Conservation (phyloP, 2,888 invertebrate species). For the Clusia tigrina region DNA sequence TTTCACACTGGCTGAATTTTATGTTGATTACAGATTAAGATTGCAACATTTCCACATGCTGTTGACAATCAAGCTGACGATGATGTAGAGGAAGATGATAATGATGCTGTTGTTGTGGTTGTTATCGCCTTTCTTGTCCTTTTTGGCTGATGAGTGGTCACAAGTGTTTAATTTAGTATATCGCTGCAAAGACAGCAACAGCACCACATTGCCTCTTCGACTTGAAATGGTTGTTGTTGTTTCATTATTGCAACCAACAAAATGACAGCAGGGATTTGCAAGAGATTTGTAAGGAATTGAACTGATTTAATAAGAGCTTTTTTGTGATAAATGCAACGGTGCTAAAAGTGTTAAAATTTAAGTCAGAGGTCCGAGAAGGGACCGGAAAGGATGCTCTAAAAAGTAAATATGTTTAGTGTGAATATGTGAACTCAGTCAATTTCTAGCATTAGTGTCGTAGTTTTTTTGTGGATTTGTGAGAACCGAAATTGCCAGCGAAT, state of each 20-base stretch:
- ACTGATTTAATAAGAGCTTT: background rate
- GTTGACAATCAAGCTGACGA: background rate
- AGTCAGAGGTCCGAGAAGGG: too few relatives aligned
- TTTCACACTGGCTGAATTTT: slow-evolving; percentile 55
- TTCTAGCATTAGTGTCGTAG: too few relatives aligned
- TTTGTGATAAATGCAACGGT: too few relatives aligned
- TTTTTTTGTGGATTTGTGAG: too few relatives aligned
- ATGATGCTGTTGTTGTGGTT: background rate
- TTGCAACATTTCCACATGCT: slow-evolving; percentile 49
- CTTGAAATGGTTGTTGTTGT: background rate
- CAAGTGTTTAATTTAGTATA: slow-evolving; percentile 53
- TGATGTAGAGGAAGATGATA: too few relatives aligned
- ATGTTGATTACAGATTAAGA: slow-evolving; percentile 57
- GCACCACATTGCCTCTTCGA: background rate
- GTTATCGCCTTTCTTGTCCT: slow-evolving; percentile 38
- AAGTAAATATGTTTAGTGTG: too few relatives aligned
- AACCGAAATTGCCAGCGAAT: too few relatives aligned
- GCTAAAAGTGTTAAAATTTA: too few relatives aligned
- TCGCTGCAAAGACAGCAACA: background rate
- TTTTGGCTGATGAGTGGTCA: slow-evolving; percentile 30
- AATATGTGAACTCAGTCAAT: too few relatives aligned
- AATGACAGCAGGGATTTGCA: slow-evolving; percentile 44
- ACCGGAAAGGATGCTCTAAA: too few relatives aligned
- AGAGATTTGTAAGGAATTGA: slow-evolving; percentile 3
- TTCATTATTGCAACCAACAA: slow-evolving; percentile 52